A percentile compares a stretch with the other conserved stretches of the same genome.
These are phyloP conservation scores for Thalassophryne amazonica DNA, from an alignment of 2,797 vertebrate species.

Conservation along the genomic window DNA sequence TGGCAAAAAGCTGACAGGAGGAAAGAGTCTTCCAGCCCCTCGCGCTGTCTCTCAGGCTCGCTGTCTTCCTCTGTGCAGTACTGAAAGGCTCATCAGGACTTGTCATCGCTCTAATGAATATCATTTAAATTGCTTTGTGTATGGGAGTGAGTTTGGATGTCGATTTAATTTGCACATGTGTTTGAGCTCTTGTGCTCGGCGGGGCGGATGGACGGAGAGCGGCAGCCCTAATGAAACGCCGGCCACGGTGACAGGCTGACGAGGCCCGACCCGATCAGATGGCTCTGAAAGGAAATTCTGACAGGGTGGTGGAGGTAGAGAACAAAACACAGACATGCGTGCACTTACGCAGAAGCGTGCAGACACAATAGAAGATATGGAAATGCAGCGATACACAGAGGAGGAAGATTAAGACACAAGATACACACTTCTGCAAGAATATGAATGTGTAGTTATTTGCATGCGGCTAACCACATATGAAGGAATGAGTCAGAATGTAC, in stretches of 20 bases:
- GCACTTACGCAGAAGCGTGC: constrained; percentile 21
- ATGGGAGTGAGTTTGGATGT: constrained; percentile 99
- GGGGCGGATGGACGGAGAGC: constrained; percentile 89
- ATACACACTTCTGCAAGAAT: constrained; percentile 30
- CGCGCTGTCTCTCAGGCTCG: constrained; percentile 36
- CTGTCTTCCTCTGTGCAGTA: constrained; percentile 64
- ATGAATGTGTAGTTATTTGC: constrained; percentile 60
- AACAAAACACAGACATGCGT: constrained; percentile 55
- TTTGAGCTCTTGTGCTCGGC: constrained; percentile 99
- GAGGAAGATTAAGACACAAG: constrained; percentile 24
- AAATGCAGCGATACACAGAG: constrained; percentile 17
- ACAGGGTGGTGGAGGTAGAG: constrained; percentile 76
- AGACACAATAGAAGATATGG: constrained; percentile 12
- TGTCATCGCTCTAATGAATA: constrained; percentile 99
- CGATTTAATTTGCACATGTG: constrained; percentile 99
- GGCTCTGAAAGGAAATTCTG: constrained; percentile 89
- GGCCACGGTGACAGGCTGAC: constrained; percentile 86
- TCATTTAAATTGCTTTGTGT: constrained; percentile 99
- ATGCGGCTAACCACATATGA: constrained; percentile 38
- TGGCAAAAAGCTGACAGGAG: constrained; percentile 86
- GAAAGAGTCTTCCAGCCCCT: constrained; percentile 29
- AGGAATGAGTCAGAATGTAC: constrained; percentile 32
- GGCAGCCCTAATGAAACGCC: constrained; percentile 67
- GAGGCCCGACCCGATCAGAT: constrained; percentile 90
- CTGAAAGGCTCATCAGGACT: constrained; percentile 98